Conservation (phyloP, 2,113 vertebrate genomes). For the Heterocephalus glaber region DNA sequence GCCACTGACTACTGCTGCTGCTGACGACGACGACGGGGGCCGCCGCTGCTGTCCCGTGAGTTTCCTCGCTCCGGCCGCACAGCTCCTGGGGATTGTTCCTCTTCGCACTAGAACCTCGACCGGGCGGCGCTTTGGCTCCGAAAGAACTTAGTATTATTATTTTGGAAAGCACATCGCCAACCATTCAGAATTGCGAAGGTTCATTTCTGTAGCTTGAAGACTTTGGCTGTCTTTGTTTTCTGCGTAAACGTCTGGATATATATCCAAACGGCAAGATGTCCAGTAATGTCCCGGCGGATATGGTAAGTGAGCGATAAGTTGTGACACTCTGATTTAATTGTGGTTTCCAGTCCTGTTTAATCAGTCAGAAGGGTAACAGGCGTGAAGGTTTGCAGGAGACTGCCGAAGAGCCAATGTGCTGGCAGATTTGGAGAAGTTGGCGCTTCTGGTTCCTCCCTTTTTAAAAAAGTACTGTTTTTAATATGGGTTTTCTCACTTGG, state of each 20-base stretch:
- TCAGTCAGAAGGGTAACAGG: slow-evolving; percentile 44
- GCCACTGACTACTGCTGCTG: slow-evolving; percentile 78
- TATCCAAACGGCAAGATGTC: slow-evolving; percentile 85
- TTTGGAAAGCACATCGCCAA: slow-evolving; percentile 13
- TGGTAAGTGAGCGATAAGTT: slow-evolving; percentile 83
- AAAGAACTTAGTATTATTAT: not conserved
- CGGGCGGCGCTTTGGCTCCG: not conserved
- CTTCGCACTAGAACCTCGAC: not conserved
- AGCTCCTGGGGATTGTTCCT: slow-evolving; percentile 63
- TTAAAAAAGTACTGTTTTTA: slow-evolving; percentile 42
- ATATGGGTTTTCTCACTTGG: not conserved
- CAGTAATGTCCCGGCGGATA: slow-evolving; percentile 88
- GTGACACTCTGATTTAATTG: slow-evolving; percentile 53
- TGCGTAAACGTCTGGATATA: slow-evolving; percentile 69
- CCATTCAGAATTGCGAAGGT: not conserved
- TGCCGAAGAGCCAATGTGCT: slow-evolving; percentile 8
- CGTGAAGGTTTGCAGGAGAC: not conserved
- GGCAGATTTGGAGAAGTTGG: slow-evolving; percentile 72
- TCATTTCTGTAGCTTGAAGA: slow-evolving; percentile 56
- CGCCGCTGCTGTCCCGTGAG: slow-evolving; percentile 75
- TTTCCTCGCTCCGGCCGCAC: slow-evolving; percentile 41
- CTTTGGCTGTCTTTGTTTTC: slow-evolving; percentile 18
- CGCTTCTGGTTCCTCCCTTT: not conserved
- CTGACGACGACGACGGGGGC: not conserved
- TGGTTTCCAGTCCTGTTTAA: slow-evolving; percentile 41